These are phyloP conservation scores for Isaurus tuberculatus DNA, from an alignment of 92 coral and sea anemone species.

Conservation along the genomic window DNA sequence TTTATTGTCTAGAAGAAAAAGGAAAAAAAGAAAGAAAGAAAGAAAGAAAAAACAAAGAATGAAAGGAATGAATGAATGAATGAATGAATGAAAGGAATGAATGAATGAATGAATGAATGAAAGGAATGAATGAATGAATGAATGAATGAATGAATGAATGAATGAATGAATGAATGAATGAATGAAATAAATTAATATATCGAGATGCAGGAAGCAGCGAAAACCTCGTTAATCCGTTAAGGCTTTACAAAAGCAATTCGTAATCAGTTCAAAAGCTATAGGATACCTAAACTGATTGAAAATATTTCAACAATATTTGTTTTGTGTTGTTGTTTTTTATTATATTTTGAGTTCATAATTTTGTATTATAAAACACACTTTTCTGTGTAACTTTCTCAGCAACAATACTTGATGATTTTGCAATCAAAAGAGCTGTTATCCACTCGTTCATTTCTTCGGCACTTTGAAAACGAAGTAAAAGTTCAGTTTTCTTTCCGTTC, in stretches of 20 bases:
- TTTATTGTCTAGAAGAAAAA: too few species aligned
- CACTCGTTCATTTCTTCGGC: constrained; percentile 39
- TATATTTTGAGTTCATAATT: background rate
- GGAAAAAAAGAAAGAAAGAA: too few species aligned
- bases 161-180: background rate
- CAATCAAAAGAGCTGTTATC: constrained; percentile 39
- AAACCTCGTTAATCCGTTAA: too few species aligned
- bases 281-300: background rate
- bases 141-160: background rate
- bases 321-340: background rate
- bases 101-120: background rate
- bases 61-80: background rate
- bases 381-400: background rate
- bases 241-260: background rate
- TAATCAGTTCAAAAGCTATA: too few species aligned
- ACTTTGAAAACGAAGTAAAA: constrained; percentile 22
- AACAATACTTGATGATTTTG: constrained; percentile 34
- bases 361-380: background rate
- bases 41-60: background rate
- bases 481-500: constrained; percentile 26
- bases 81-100: background rate
- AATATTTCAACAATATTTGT: background rate
- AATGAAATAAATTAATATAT: background rate
- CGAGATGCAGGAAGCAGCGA: background rate
- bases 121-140: background rate